Percentiles rank a stretch among this genome's conserved stretches.
Evolutionary conservation across 1,140 invertebrate genomes (phyloP).

Genomic region (Drosophila insularis): DNA sequence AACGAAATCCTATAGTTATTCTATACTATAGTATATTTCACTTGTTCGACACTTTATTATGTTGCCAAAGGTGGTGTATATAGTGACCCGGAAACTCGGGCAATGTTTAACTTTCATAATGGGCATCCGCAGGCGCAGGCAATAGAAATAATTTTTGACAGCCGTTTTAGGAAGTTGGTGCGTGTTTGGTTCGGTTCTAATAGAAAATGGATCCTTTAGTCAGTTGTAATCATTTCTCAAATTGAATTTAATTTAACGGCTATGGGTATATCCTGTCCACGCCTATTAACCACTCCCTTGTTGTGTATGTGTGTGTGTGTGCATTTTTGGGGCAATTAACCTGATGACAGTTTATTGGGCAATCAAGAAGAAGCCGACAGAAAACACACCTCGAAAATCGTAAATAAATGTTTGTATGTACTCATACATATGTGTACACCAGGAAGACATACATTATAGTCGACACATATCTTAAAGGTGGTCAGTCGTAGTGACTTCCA

Average conservation of each 20-base stretch:
- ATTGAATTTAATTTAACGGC: slow-evolving; percentile 46
- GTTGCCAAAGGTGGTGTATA: not conserved
- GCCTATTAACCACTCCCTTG: slow-evolving; percentile 36
- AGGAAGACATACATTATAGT: not conserved
- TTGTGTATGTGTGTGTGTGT: slow-evolving; percentile 28
- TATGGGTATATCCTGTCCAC: slow-evolving; percentile 14
- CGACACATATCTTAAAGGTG: not conserved
- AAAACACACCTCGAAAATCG: slow-evolving; percentile 42
- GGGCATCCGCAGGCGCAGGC: slow-evolving; percentile 12
- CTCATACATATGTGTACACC: not conserved
- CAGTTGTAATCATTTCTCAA: slow-evolving; percentile 24
- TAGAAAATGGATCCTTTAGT: slow-evolving; percentile 7
- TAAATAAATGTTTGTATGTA: slow-evolving; percentile 32
- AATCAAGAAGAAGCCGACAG: slow-evolving; percentile 27
- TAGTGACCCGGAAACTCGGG: slow-evolving; percentile 11
- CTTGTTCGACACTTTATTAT: no score
- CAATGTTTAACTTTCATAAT: slow-evolving; percentile 56
- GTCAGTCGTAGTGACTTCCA: not conserved
- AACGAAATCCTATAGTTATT: no score
- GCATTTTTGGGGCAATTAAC: slow-evolving; percentile 53
- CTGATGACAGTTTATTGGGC: slow-evolving; percentile 55
- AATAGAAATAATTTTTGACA: slow-evolving; percentile 41
- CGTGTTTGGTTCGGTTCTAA: slow-evolving; percentile 25
- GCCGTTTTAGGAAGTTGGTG: slow-evolving; percentile 10
- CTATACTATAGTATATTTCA: not conserved